Percentiles rank a stretch among this genome's conserved stretches.
Conservation (phyloP, 2,113 vertebrate species). For the Ardeotis arabs region DNA sequence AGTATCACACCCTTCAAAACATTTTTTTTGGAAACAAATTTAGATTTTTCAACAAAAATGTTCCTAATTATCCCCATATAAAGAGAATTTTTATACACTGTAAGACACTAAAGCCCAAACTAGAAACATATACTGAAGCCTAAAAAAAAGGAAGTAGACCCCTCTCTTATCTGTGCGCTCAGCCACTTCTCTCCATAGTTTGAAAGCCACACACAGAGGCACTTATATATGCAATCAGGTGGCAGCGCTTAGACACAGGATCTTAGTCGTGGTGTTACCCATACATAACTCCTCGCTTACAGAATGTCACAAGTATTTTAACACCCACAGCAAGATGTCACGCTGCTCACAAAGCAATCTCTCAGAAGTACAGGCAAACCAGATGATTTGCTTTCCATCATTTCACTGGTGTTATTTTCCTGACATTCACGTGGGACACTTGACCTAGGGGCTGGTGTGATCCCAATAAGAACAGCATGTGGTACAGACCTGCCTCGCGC, state of each 20-base stretch:
- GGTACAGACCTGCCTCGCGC: not conserved
- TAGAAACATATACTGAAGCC: not conserved
- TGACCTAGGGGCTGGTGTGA: not conserved
- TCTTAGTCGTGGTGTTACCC: not conserved
- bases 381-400: not conserved
- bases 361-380: not conserved
- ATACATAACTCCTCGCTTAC: not conserved
- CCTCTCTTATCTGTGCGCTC: not conserved
- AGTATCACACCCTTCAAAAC: not conserved
- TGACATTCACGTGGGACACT: not conserved
- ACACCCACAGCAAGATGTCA: not conserved
- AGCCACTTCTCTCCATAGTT: not conserved
- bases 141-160: not conserved
- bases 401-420: not conserved
- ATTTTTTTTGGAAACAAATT: not conserved
- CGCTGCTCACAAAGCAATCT: not conserved
- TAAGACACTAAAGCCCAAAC: not conserved
- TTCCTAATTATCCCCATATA: not conserved
- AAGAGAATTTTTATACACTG: not conserved
- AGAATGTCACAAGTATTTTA: conserved; percentile 7
- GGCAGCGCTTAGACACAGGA: not conserved
- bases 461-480: not conserved
- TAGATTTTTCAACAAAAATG: conserved; percentile 17
- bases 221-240: not conserved
- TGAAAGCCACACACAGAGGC: not conserved